Evolutionary conservation across 2,113 vertebrate genomes (phyloP).

Genomic region (Varanus komodoensis): DNA sequence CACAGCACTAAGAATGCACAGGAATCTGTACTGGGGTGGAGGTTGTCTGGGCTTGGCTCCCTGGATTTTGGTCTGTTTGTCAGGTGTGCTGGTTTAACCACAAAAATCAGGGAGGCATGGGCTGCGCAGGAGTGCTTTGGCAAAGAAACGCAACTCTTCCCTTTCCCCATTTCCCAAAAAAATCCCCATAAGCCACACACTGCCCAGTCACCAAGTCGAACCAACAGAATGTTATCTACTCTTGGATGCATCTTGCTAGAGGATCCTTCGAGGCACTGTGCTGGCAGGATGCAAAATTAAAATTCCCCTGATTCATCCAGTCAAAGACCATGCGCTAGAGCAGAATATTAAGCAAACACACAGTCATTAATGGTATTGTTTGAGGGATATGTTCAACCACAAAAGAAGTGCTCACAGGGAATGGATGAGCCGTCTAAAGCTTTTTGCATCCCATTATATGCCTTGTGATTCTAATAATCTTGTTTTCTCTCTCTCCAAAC

Average conservation of each 20-base stretch:
- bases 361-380: conserved; percentile 10
- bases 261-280: not conserved
- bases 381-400: not conserved
- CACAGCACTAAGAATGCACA: too few relatives aligned
- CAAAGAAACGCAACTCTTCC: too few relatives aligned
- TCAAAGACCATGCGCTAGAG: conserved; percentile 1
- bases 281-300: not conserved
- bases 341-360: conserved; percentile 19
- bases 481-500: conserved; percentile 5
- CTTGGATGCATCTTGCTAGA: not conserved
- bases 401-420: not conserved
- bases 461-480: not conserved
- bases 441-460: not conserved
- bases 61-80: too few relatives aligned
- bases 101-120: not conserved
- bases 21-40: too few relatives aligned
- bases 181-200: not conserved
- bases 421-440: not conserved
- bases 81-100: not conserved
- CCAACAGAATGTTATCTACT: not conserved
- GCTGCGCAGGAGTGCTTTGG: not conserved
- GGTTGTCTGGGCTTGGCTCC: too few relatives aligned
- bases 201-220: not conserved
- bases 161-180: not conserved
- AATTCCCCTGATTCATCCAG: not conserved